Conservation (phyloP, 2,797 vertebrate species). For the Erithacus rubecula region DNA sequence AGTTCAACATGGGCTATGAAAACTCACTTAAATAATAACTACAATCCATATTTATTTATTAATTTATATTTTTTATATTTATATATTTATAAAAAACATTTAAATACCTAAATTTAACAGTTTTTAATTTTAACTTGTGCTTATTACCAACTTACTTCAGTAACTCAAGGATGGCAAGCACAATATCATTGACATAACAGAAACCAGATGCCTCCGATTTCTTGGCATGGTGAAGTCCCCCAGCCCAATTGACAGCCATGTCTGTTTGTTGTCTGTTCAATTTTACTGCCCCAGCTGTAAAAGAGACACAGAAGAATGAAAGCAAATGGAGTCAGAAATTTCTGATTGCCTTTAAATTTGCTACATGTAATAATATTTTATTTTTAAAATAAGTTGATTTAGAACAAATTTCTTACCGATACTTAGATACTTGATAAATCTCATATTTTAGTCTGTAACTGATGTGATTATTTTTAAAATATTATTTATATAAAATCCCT, state of each 20-base stretch:
- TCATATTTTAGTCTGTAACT: not conserved
- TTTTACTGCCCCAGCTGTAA: slow-evolving; percentile 88
- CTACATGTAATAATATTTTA: not conserved
- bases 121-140: not conserved
- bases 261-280: slow-evolving; percentile 92
- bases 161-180: slow-evolving; percentile 90
- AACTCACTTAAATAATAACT: not conserved
- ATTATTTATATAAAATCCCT: not conserved
- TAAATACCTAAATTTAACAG: not conserved
- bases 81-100: not conserved
- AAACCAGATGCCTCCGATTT: slow-evolving; percentile 93
- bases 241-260: slow-evolving; percentile 93
- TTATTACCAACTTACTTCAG: slow-evolving; percentile 83
- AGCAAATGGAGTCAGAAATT: not conserved
- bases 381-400: not conserved
- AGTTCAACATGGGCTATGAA: not conserved
- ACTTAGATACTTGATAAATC: not conserved
- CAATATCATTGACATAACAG: slow-evolving; percentile 93
- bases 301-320: not conserved
- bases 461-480: not conserved
- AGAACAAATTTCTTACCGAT: not conserved
- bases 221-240: slow-evolving; percentile 92
- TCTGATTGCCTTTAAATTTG: not conserved
- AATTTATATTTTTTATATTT: too few species aligned
- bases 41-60: not conserved